phyloP scores from a whole-genome alignment of 2,797 vertebrate genomes.

The Helostoma temminkii region DNA sequence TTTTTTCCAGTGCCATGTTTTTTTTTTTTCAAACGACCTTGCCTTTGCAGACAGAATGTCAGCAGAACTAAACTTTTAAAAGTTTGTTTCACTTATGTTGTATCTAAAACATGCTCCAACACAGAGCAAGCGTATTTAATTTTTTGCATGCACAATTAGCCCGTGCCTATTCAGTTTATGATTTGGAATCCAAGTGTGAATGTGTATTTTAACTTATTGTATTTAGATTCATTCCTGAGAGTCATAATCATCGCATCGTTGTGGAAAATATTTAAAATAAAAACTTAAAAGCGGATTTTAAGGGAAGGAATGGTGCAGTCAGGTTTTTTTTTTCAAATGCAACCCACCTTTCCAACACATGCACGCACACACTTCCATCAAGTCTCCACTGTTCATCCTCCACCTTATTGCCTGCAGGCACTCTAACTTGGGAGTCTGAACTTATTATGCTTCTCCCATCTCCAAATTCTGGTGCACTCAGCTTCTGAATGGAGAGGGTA shows the following conservation, averaged over 20 bases:
- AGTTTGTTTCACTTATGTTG: slow-evolving; percentile 10
- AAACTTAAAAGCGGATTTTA: slow-evolving; percentile 19
- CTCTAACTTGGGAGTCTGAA: slow-evolving; percentile 72
- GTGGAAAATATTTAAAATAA: slow-evolving; percentile 25
- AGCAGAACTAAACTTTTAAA: slow-evolving; percentile 11
- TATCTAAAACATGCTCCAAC: background rate
- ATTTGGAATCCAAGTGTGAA: too few species aligned
- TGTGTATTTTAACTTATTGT: slow-evolving; percentile 12
- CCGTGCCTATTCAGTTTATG: background rate
- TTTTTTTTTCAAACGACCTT: slow-evolving; percentile 54
- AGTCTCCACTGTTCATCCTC: slow-evolving; percentile 64
- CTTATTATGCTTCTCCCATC: slow-evolving; percentile 71
- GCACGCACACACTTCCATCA: slow-evolving; percentile 56
- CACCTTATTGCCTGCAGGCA: slow-evolving; percentile 69
- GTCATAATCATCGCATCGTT: slow-evolving; percentile 10
- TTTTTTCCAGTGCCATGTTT: slow-evolving; percentile 26
- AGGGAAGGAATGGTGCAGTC: slow-evolving; percentile 7
- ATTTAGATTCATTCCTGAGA: slow-evolving; percentile 13
- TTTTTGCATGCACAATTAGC: background rate
- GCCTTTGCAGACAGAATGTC: slow-evolving; percentile 29
- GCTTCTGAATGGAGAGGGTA: slow-evolving; percentile 64
- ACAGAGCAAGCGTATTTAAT: too few species aligned
- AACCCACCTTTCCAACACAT: slow-evolving; percentile 35
- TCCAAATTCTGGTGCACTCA: slow-evolving; percentile 69
- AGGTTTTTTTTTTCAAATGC: slow-evolving; percentile 17